These are phyloP conservation scores for Epinephelus cyanopodus DNA, from an alignment of 2,113 vertebrate species.

Conservation along the genomic window DNA sequence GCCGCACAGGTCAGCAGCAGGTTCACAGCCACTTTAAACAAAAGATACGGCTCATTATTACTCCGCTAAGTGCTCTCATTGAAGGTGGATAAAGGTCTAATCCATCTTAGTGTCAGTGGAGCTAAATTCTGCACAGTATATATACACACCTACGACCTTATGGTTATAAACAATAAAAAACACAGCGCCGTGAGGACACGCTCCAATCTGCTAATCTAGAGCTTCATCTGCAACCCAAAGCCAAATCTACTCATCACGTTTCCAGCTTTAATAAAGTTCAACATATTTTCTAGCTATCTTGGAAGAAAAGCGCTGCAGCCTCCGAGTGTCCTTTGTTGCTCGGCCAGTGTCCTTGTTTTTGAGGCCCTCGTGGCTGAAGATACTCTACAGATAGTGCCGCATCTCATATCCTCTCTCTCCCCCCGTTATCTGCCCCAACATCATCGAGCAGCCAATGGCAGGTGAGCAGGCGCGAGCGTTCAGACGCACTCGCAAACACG, in stretches of 20 bases:
- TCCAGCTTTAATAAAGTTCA: constrained; percentile 72
- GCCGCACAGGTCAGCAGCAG: constrained; percentile 56
- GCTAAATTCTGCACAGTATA: constrained; percentile 32
- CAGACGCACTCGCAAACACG: constrained; percentile 48
- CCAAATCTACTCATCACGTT: constrained; percentile 63
- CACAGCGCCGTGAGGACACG: constrained; percentile 11
- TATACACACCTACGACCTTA: constrained; percentile 14
- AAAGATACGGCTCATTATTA: constrained; percentile 44
- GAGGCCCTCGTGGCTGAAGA: constrained; percentile 66
- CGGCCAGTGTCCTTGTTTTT: constrained; percentile 69
- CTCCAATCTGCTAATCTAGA: constrained; percentile 53
- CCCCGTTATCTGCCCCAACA: constrained; percentile 58
- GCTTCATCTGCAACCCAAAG: constrained; percentile 35
- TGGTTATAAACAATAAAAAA: constrained; percentile 44
- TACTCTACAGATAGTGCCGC: constrained; percentile 67
- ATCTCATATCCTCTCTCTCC: constrained; percentile 76
- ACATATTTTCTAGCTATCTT: constrained; percentile 63
- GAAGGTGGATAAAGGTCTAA: constrained; percentile 45
- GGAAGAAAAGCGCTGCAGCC: constrained; percentile 6
- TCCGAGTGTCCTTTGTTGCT: constrained; percentile 66
- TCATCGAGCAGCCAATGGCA: constrained; percentile 70
- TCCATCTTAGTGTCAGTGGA: constrained; percentile 35
- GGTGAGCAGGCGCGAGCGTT: constrained; percentile 44
- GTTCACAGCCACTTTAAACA: constrained; percentile 56
- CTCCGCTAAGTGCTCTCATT: constrained; percentile 38